phyloP scores from a whole-genome alignment of 1,140 invertebrate genomes.

The Euura saliciscinereae region DNA sequence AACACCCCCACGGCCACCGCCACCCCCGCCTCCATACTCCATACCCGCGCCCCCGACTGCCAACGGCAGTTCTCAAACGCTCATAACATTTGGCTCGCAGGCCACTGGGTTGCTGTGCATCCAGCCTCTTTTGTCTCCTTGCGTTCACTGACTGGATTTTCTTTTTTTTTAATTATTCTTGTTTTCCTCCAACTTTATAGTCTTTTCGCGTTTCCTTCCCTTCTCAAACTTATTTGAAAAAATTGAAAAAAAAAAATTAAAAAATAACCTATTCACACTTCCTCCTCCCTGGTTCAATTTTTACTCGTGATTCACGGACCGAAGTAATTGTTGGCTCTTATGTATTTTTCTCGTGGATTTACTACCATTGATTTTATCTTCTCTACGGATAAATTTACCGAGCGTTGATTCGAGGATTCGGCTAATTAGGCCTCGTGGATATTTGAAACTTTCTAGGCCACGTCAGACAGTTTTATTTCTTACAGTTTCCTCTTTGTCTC shows the following conservation, averaged over 20 bases:
- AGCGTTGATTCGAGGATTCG: background rate
- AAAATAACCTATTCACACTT: slow-evolving; percentile 20
- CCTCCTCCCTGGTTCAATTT: slow-evolving; percentile 36
- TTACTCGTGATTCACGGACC: slow-evolving; percentile 19
- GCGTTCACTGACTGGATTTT: slow-evolving; percentile 15
- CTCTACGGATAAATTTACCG: too few relatives aligned
- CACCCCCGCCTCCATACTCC: slow-evolving; percentile 53
- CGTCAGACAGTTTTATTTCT: background rate
- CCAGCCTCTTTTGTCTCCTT: slow-evolving; percentile 22
- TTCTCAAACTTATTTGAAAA: too few relatives aligned
- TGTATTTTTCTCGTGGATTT: too few relatives aligned
- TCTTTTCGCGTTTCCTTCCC: slow-evolving; percentile 19
- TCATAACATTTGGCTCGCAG: slow-evolving; percentile 46
- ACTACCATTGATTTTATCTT: too few relatives aligned
- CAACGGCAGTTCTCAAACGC: slow-evolving; percentile 44
- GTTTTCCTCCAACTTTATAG: too few relatives aligned
- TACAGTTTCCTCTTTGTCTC: slow-evolving; percentile 8
- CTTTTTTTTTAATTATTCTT: too few relatives aligned
- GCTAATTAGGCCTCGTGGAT: slow-evolving; percentile 1
- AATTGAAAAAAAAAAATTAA: too few relatives aligned
- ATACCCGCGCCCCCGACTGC: slow-evolving; percentile 49
- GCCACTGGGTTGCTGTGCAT: slow-evolving; percentile 26
- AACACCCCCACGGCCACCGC: slow-evolving; percentile 51
- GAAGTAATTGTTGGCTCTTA: too few relatives aligned
- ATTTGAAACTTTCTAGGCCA: background rate